Percentiles rank a stretch among this genome's conserved stretches.
Evolutionary conservation across 2,888 invertebrate species (phyloP).

Genomic region (Tetragnatha montana): DNA sequence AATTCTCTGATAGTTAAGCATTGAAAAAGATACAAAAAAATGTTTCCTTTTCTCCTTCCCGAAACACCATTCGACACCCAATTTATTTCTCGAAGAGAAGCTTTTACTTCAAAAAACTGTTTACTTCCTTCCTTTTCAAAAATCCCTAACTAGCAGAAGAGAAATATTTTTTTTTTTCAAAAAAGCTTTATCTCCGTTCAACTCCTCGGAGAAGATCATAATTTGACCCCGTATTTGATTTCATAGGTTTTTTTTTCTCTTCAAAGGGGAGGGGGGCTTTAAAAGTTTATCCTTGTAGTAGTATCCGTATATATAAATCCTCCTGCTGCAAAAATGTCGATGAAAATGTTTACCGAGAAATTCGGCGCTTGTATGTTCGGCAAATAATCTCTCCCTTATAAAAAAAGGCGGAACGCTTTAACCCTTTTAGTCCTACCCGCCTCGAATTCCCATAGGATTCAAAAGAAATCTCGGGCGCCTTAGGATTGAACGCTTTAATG

Average conservation of each 20-base stretch:
- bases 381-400: slow-evolving; percentile 1
- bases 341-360: slow-evolving; percentile 25
- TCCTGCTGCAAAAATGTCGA: slow-evolving; percentile 14
- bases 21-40: not conserved
- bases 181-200: slow-evolving; percentile 26
- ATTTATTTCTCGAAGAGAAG: not conserved
- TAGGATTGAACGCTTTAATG: slow-evolving; percentile 18
- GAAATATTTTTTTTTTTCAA: not conserved
- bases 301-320: not conserved
- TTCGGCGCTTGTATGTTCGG: not conserved
- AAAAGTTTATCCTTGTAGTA: slow-evolving; percentile 44
- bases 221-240: slow-evolving; percentile 44
- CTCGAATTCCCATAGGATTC: too few species aligned
- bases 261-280: slow-evolving; percentile 2
- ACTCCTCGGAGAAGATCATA: slow-evolving; percentile 10
- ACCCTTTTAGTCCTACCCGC: too few species aligned
- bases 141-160: slow-evolving; percentile 14
- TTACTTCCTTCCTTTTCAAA: slow-evolving; percentile 11
- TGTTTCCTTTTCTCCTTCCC: not conserved
- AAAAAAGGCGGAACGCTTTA: slow-evolving; percentile 7
- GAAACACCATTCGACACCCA: slow-evolving; percentile 19
- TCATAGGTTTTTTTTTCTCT: slow-evolving; percentile 9
- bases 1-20: not conserved
- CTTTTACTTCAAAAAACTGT: not conserved
- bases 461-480: too few species aligned